Evolutionary conservation across 2,888 invertebrate species (phyloP), one percentile per base, ranked within the genome.

Genomic region (Chrysolina americana): DNA sequence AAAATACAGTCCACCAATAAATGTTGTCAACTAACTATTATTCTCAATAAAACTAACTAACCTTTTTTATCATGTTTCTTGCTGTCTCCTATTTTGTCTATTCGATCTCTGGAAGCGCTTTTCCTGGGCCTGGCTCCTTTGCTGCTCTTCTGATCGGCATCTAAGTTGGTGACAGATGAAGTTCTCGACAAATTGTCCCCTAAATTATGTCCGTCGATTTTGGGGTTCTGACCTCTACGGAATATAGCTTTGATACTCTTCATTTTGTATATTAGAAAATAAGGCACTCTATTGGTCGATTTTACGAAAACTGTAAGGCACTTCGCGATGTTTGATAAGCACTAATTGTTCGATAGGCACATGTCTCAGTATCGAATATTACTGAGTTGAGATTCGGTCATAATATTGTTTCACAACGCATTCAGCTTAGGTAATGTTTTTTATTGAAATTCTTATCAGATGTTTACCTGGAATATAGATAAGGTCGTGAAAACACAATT

Each of bases 221-320:
- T 90, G 88, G 87, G 89, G 83, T 85, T 91, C 87, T 94, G 94
- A 86, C 95, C 94, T 93, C 95, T 95, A 91, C 95, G 95, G 91
- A 96, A 96, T 89, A 96, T 92, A 86, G 95, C 95, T 92, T 95
- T 95, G 90, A 96, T 93, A 92, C 95, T 96, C 92, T 95, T 95
- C 95, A 95, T 95, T 90, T 92, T 94, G 48, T 36, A 2, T 50
- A 44, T 48, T 19, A 21, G 9, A 36, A 21, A 68, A 47, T 65
- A 23, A 71, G 69, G 69, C 71, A 65, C 71, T 71, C 70, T 70
- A 65, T 68, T 44, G 75, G 71, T 71, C 71, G 71, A 71, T 68
- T 75, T 65, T 73, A 13, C 11, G 10, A 21, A 36, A 36, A 65
- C 48, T 59, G 28, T 36, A 59, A 66, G 41, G 23, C 65, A 65